A percentile compares a stretch with the other conserved stretches of the same genome.
Conservation (phyloP, 2,113 vertebrate genomes). For the Microcebus jonahi region DNA sequence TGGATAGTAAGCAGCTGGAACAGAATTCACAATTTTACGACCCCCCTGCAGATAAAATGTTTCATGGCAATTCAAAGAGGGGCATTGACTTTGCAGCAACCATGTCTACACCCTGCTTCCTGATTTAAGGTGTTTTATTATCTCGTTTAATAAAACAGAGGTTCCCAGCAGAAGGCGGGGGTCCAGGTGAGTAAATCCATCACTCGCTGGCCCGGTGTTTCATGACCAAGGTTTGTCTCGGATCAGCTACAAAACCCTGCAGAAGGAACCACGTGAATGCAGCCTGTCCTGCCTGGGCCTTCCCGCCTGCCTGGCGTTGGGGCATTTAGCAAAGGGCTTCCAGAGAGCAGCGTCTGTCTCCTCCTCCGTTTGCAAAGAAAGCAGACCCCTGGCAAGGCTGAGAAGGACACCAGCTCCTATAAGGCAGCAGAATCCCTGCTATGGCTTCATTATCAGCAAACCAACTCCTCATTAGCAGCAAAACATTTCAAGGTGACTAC, state of each 20-base stretch:
- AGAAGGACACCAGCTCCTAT: not conserved
- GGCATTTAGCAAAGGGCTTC: not conserved
- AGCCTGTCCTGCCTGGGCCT: not conserved
- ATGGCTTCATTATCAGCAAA: not conserved
- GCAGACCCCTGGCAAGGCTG: not conserved
- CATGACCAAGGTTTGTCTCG: not conserved
- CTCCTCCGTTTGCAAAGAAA: not conserved
- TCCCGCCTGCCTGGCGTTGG: not conserved
- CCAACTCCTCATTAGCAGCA: not conserved
- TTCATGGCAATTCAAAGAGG: not conserved
- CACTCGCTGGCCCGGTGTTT: not conserved
- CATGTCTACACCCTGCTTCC: not conserved
- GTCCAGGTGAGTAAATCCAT: not conserved
- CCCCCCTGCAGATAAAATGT: not conserved
- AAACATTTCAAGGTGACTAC: not conserved
- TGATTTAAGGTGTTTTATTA: not conserved
- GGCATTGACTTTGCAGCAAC: not conserved
- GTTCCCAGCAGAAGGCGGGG: not conserved
- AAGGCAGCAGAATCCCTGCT: too few relatives aligned
- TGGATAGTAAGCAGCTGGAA: not conserved
- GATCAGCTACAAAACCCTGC: not conserved
- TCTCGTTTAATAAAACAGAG: slow-evolving; percentile 6
- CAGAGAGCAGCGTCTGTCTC: not conserved
- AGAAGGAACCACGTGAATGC: accelerated
- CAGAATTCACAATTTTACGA: not conserved